Evolutionary conservation across 2,113 vertebrate species (phyloP), one percentile per base, ranked within the genome.

Genomic region (Scortum barcoo): DNA sequence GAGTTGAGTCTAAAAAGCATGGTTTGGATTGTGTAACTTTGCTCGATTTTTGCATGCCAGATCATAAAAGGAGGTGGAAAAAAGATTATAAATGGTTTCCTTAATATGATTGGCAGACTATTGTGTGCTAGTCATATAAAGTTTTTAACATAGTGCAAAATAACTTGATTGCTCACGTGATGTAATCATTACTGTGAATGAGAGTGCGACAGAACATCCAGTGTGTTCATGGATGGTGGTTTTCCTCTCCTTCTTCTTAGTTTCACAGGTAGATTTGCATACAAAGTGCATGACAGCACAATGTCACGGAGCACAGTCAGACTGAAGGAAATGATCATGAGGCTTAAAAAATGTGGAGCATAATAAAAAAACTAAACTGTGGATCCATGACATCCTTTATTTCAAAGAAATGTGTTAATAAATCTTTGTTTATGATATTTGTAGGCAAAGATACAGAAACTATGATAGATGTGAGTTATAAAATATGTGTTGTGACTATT

Each of bases 241-340:
- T 66, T 20, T 53, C 24, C 1, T 62, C 28, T 38, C 6, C 14
- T 14, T 28, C 13, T 22, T 16, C 58, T 20, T 9, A 28, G 73
- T 66, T 33, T 40, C 60, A 53, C 73, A 48, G 72, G 26, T 54
- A n/a, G 36, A 66, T 76, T 28, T 66, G 20, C 14, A 46, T 7
- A 36, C 13, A 48, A 22, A 51, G 20, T 14, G 4, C 24, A 44
- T n/a, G 24, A 66, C 62, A 46, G 53, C 28, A 36, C 38, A n/a
- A 12, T 44, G 13, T n/a, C 38, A 57, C 12, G 3, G 2, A 58
- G 38, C 26, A 46, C n/a, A 68, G 51, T 13, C 53, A 77, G 40
- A 48, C 33, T 40, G 26, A 40, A 33, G 16, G 28, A 36, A 20
- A 28, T 48, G 75, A 68, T 36, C n/a, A n/a, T n/a, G n/a, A 5